Evolutionary conservation across 2,888 invertebrate genomes (phyloP), one percentile per base, ranked within the genome.

Genomic region (Diloba caeruleocephala): DNA sequence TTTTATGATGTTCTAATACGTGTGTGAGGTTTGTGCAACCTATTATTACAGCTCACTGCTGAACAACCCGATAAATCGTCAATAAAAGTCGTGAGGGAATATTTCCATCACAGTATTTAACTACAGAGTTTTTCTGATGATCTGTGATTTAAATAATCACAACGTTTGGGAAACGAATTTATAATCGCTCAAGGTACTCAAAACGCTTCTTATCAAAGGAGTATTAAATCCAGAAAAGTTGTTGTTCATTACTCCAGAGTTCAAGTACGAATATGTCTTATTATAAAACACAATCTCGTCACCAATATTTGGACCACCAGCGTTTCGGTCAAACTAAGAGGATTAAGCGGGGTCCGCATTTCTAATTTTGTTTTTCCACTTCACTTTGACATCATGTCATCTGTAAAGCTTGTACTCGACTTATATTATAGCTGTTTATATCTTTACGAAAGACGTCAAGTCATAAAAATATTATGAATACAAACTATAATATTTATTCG

Each of bases 1-100:
- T 42, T 61, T 45, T 57, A 57, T 39, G 51, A 43, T 28, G 51
- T n/a, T 23, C 3, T 14, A 33, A 29, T n/a, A 12, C 32, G 43
- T 43, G 21, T 44, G 42, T 34, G 38, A 32, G 4, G 45, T 45
- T 44, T 37, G 13, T 3, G 10, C 13, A 37, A 14, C 36, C 6
- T 21, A 21, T 21, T 5, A 21, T 1, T 21, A 21, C 2, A 21
- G 6, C 21, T 7, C 2, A 21, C 1, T 4, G 21, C 7, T n/a
- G n/a, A n/a, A n/a, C n/a, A n/a, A n/a, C n/a, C n/a, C n/a, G n/a
- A n/a, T n/a, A n/a, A n/a, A n/a, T n/a, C n/a, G n/a, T n/a, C n/a
- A n/a, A n/a, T n/a, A n/a, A n/a, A n/a, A n/a, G n/a, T n/a, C n/a
- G n/a, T n/a, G n/a, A n/a, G n/a, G n/a, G n/a, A n/a, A n/a, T n/a